Evolutionary conservation across 64 coral and sea anemone species (phyloP).

Genomic region (Stichodactyla helianthus): DNA sequence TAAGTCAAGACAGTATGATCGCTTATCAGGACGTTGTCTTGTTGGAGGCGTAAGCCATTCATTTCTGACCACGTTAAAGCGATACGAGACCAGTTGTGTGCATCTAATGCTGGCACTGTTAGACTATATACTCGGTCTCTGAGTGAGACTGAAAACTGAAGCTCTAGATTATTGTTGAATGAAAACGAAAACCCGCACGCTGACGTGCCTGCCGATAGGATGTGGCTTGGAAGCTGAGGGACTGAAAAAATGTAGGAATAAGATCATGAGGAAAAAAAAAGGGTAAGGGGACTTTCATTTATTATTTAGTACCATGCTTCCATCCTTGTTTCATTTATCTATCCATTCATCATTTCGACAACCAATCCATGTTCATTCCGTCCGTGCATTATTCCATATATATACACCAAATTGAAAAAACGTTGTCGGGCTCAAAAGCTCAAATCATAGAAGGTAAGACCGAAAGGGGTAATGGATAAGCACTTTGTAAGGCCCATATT

Average conservation of each 20-base stretch:
- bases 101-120: background rate
- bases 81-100: background rate
- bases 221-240: background rate
- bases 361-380: too few species aligned
- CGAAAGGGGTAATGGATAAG: too few species aligned
- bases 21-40: background rate
- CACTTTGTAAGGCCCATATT: too few species aligned
- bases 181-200: background rate
- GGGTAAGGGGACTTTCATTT: too few species aligned
- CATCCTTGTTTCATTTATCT: too few species aligned
- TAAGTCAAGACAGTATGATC: background rate
- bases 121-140: background rate
- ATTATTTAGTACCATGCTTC: too few species aligned
- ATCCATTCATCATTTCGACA: too few species aligned
- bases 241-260: background rate
- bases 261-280: too few species aligned
- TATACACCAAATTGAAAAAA: too few species aligned
- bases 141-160: background rate
- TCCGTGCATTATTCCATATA: too few species aligned
- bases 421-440: too few species aligned
- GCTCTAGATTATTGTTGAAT: background rate
- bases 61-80: background rate
- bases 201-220: background rate
- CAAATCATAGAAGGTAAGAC: too few species aligned
- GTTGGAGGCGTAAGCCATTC: background rate